A percentile compares a stretch with the other conserved stretches of the same genome.
These are phyloP conservation scores for Eilema griseolum DNA, from an alignment of 2,888 invertebrate genomes.

Conservation along the genomic window DNA sequence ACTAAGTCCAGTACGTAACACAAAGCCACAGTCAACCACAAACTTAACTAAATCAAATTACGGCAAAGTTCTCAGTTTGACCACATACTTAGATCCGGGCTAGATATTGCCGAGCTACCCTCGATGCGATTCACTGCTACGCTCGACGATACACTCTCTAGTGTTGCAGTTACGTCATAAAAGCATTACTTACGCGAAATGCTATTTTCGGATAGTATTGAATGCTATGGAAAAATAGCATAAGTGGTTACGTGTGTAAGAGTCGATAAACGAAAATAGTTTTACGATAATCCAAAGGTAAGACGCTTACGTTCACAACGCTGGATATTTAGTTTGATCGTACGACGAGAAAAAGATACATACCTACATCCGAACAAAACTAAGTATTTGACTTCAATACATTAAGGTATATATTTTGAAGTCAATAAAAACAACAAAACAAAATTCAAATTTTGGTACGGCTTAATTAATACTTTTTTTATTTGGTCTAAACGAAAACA, in stretches of 20 bases:
- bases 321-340: not conserved
- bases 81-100: constrained; percentile 34
- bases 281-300: constrained; percentile 74
- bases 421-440: too few species aligned
- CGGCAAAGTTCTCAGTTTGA: constrained; percentile 18
- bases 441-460: too few species aligned
- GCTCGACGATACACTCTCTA: constrained; percentile 31
- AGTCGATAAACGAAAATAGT: constrained; percentile 75
- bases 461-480: too few species aligned
- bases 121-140: constrained; percentile 28
- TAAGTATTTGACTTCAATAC: too few species aligned
- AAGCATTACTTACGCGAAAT: constrained; percentile 63
- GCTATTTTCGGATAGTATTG: constrained; percentile 75
- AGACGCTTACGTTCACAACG: constrained; percentile 37
- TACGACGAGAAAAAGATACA: not conserved
- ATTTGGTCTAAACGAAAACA: too few species aligned
- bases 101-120: constrained; percentile 23
- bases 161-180: constrained; percentile 65
- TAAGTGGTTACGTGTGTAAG: constrained; percentile 75
- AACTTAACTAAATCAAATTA: constrained; percentile 25
- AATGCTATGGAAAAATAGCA: constrained; percentile 73
- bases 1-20: constrained; percentile 7
- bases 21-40: constrained; percentile 20
- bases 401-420: too few species aligned
- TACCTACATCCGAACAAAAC: not conserved